Evolutionary conservation across 2,113 vertebrate genomes (phyloP).

Genomic region (Perognathus longimembris): DNA sequence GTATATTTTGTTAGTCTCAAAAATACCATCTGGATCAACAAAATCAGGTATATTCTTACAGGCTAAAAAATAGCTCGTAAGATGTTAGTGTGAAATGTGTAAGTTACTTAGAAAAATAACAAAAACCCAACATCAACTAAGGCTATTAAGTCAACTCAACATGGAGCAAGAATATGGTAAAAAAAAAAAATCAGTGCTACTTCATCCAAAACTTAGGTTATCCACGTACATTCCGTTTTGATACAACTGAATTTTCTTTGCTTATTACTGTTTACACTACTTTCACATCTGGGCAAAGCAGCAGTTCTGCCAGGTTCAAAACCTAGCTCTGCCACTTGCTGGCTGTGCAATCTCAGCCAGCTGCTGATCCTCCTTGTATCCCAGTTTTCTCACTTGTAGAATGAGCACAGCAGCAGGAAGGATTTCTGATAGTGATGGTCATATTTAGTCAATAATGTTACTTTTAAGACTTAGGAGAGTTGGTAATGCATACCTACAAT

Average conservation of each 20-base stretch:
- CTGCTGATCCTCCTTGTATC: neutral
- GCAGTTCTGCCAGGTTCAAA: slow-evolving; percentile 35
- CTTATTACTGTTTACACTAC: slow-evolving; percentile 45
- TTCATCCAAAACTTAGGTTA: slow-evolving; percentile 42
- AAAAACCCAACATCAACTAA: slow-evolving; percentile 6
- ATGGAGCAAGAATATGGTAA: slow-evolving; percentile 48
- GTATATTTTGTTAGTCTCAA: slow-evolving; percentile 69
- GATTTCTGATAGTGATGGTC: neutral
- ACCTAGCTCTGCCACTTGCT: slow-evolving; percentile 8
- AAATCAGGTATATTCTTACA: slow-evolving; percentile 67
- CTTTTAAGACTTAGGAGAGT: too few relatives aligned
- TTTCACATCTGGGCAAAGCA: slow-evolving; percentile 52
- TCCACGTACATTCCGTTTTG: slow-evolving; percentile 19
- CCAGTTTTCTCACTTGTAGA: slow-evolving; percentile 26
- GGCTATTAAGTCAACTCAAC: slow-evolving; percentile 44
- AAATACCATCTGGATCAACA: slow-evolving; percentile 72
- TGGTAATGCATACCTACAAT: too few relatives aligned
- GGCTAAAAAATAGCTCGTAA: slow-evolving; percentile 54
- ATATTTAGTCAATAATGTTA: slow-evolving; percentile 4
- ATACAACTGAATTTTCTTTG: neutral
- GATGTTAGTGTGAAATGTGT: slow-evolving; percentile 60
- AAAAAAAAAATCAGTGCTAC: neutral
- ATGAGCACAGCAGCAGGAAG: neutral
- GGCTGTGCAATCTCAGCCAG: neutral
- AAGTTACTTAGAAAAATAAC: slow-evolving; percentile 52